phyloP scores from a whole-genome alignment of 2,113 vertebrate species.

The Lagopus leucura region DNA sequence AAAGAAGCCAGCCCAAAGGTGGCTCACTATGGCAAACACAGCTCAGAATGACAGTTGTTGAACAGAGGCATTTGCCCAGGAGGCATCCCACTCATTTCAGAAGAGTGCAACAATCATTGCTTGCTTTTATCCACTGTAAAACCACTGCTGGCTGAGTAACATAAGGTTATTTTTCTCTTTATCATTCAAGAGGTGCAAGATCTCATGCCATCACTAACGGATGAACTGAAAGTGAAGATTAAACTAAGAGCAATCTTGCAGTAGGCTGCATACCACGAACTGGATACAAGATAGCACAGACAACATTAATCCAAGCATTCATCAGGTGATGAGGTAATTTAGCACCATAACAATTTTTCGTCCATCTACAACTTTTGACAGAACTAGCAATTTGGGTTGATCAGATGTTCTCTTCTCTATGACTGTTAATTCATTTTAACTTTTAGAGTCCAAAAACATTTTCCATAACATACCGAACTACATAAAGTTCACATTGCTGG shows the following conservation, averaged over 20 bases:
- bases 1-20: background rate
- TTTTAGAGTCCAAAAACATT: background rate
- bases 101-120: background rate
- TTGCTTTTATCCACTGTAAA: background rate
- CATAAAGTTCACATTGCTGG: background rate
- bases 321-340: background rate
- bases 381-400: background rate
- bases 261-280: background rate
- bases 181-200: background rate
- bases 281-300: constrained; percentile 16
- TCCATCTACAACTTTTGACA: background rate
- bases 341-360: constrained; percentile 30
- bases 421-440: constrained; percentile 14
- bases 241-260: background rate
- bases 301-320: constrained; percentile 36
- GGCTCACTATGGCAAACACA: rapidly evolving
- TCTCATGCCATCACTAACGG: background rate
- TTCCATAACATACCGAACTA: background rate
- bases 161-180: background rate
- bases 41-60: background rate
- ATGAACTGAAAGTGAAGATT: background rate
- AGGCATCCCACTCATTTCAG: background rate
- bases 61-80: background rate
- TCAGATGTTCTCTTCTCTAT: background rate
- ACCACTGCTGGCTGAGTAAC: background rate